Evolutionary conservation across 92 coral and sea anemone genomes (phyloP).

Genomic region (Zoanthus gigantus): DNA sequence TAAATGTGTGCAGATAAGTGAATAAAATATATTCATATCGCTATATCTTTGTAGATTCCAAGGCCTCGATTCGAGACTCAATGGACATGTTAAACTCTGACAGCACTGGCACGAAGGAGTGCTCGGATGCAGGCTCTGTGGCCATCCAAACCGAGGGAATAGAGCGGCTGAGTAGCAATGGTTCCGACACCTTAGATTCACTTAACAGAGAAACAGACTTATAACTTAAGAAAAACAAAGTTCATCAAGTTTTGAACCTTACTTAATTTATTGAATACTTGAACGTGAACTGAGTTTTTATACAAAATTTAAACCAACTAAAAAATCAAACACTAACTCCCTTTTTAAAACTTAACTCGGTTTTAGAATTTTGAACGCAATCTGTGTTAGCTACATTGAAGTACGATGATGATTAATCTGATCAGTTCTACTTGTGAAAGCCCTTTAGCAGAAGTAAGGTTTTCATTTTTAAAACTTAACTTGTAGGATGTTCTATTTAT

Average conservation of each 20-base stretch:
- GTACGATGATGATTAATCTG: no score
- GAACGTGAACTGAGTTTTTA: no score
- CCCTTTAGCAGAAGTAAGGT: no score
- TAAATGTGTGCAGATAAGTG: neutral
- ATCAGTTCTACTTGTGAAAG: no score
- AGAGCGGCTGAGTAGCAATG: constrained; percentile 14
- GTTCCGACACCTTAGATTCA: neutral
- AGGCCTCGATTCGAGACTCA: constrained; percentile 16
- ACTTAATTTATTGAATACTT: neutral
- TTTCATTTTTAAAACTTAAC: no score
- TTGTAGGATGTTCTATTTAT: no score
- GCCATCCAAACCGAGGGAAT: constrained; percentile 5
- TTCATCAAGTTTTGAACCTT: neutral
- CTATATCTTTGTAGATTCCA: constrained; percentile 15
- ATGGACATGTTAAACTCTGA: constrained; percentile 27
- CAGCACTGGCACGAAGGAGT: constrained; percentile 8
- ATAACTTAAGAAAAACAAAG: neutral
- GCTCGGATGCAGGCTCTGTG: constrained; percentile 14
- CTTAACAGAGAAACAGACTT: constrained; percentile 27
- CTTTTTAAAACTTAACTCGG: no score
- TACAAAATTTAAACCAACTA: no score
- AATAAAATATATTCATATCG: no score
- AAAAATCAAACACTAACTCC: no score
- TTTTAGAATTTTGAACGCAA: no score
- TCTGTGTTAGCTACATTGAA: no score